Base-by-base conservation (phyloP, 1,140 invertebrate genomes). In the Neodiprion fabricii region DNA sequence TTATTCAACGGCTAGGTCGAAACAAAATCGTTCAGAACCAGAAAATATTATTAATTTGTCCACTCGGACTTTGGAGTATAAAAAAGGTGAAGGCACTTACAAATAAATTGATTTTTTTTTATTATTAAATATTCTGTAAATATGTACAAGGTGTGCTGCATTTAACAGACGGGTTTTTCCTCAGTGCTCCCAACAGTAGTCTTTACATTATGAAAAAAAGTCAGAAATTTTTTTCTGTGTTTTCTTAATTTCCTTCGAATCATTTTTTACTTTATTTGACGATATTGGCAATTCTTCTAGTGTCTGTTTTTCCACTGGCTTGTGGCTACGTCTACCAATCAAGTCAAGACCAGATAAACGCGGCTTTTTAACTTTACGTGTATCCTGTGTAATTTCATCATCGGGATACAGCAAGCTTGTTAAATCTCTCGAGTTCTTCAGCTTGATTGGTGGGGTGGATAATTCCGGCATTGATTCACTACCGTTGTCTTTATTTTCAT, bases 141-240 rank as follows among this genome's bases (percentile, higher is more conserved):
- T 61, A 61, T 61, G 53, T 61, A 61, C 53, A 61, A 17, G 11
- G 9, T 61, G 11, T 61, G 53, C 11, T 17, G 53, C 9, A 14
- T 61, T 61, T 61, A 17, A 12, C 3, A 14, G 14, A 61, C 5
- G 28, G 28, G 28, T 40, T 14, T 61, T 17, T 14, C 4, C 53
- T 61, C 11, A 61, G 28, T 40, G 28, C 28, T 40, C 28, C 28
- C 28, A 40, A 40, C 28, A 40, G 17, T 21, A 21, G 28, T 40
- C n/a, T 14, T 61, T 75, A 47, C 66, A 78, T 74, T 53, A 73
- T 66, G 77, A 75, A 74, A 85, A 85, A 71, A 81, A 86, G 7
- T 85, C 83, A 0, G 79, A 75, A 17, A 86, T 86, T 67, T 81
- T 85, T 48, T 50, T 79, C 70, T 86, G 85, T 17, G 47, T 50